Base-by-base conservation (phyloP, 2,888 invertebrate species). In the Noctua janthe region DNA sequence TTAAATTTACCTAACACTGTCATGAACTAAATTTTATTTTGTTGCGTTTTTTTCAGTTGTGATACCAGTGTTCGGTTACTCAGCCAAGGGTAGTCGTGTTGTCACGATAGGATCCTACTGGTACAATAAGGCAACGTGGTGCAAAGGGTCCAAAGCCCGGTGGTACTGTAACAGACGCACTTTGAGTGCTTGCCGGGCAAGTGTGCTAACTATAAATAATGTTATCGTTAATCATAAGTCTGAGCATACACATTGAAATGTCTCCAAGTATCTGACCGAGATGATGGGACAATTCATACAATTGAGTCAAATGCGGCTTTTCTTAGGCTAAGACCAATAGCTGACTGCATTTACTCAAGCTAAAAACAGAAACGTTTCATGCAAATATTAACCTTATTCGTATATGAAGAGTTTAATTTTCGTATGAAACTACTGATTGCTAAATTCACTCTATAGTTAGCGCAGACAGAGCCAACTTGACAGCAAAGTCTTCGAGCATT, bases 61-160 rank as follows among this genome's bases (percentile, higher is more conserved):
- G 1, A 23, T 47, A 6, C 82, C 82, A 17, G 1, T 84, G 7
- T 89, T 88, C 15, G 59, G 87, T 35, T 87, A 59, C 20, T 74
- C 86, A 39, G 76, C 51, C 10, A 51, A 51, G 11, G 86, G 86
- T 13, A 78, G 78, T 23, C 85, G 78, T 29, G 86, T 84, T 17
- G 76, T 87, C 13, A 69, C 15, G 20, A 69, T 69, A n/a, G 69
- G 43, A n/a, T n/a, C 47, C 43, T 47, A 47, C 47, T n/a, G 69
- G 47, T 69, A 47, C 43, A 69, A n/a, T 69, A 69, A n/a, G 15
- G 69, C 69, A 15, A n/a, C 15, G n/a, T 47, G 69, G 69, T 47
- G 47, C 69, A 69, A n/a, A 69, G 69, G 69, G 23, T 15, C 43
- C n/a, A 67, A n/a, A 13, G n/a, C n/a, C 43, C 67, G 43, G 2